Evolutionary conservation across 2,888 invertebrate genomes (phyloP).

Genomic region (Drosophila pseudotakahashii): DNA sequence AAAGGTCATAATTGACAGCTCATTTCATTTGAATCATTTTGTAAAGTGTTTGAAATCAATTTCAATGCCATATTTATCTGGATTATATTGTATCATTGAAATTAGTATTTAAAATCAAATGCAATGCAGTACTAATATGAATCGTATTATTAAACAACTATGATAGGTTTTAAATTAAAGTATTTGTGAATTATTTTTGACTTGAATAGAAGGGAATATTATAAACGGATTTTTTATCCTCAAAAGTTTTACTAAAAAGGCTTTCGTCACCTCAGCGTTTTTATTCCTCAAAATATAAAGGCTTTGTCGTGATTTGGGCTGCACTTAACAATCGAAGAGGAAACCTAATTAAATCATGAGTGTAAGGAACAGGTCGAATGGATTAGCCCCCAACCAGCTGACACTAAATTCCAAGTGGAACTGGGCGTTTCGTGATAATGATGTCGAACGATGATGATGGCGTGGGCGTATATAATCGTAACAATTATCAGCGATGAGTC

Average conservation of each 20-base stretch:
- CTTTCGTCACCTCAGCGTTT: not conserved
- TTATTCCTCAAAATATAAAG: not conserved
- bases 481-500: constrained; percentile 66
- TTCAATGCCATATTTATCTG: not conserved
- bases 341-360: constrained; percentile 70
- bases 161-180: no score
- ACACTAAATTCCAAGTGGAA: constrained; percentile 15
- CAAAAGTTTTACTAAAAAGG: no score
- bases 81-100: not conserved
- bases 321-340: constrained; percentile 37
- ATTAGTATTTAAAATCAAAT: no score
- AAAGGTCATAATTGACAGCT: constrained; percentile 59
- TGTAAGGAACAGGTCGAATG: constrained; percentile 25
- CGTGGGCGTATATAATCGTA: constrained; percentile 47
- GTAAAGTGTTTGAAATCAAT: constrained; percentile 23
- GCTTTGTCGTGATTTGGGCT: constrained; percentile 17
- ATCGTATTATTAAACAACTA: no score
- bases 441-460: constrained; percentile 17
- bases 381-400: constrained; percentile 16
- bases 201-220: no score
- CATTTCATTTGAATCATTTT: constrained; percentile 61
- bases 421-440: constrained; percentile 9
- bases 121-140: no score
- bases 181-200: no score
- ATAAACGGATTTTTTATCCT: no score